Base-by-base conservation (phyloP, 2,888 invertebrate genomes). In the Torymus tubicola region DNA sequence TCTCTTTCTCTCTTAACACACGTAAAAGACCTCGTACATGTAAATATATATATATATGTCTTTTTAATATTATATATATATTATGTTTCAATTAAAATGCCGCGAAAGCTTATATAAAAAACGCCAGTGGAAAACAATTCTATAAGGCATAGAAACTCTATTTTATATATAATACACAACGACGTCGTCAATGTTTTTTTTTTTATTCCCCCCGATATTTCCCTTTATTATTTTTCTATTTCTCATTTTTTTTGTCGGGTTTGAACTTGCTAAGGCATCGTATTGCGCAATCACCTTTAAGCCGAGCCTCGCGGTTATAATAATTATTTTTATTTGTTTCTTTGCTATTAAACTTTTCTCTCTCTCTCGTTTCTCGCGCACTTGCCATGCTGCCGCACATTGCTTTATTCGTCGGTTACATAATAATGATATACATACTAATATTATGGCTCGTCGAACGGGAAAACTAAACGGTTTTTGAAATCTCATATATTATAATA, bases 51-150 rank as follows among this genome's bases (percentile, higher is more conserved):
- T 55, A 1, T 63, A 8, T 55, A 64, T 50, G n/a, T 69, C 24
- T 68, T 13, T 76, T 31, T 5, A 31, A 31, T 31, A 31, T 31
- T 31, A 31, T 31, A 31, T 31, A 31, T 31, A 8, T 31, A 31
- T n/a, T 31, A 31, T 31, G 31, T 31, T 55, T 57, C 24, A 76
- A 67, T 75, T 74, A 57, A 65, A 60, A 52, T 64, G 31, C 64
- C 55, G 42, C 61, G 60, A 67, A 61, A 68, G 68, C 68, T 68
- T 75, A 68, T 75, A 75, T 75, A n/a, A 75, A 75, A 75, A 75
- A 75, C 13, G 16, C n/a, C 8, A 42, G 13, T 63, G 69, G 31
- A 63, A 69, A 76, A 18, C 31, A 76, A 55, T 55, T 42, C 21
- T 69, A 16, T 69, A 67, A 68, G 52, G 61, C 68, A 61, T 75